Evolutionary conservation across 2,797 vertebrate species (phyloP).

Genomic region (Periophthalmus magnuspinnatus): DNA sequence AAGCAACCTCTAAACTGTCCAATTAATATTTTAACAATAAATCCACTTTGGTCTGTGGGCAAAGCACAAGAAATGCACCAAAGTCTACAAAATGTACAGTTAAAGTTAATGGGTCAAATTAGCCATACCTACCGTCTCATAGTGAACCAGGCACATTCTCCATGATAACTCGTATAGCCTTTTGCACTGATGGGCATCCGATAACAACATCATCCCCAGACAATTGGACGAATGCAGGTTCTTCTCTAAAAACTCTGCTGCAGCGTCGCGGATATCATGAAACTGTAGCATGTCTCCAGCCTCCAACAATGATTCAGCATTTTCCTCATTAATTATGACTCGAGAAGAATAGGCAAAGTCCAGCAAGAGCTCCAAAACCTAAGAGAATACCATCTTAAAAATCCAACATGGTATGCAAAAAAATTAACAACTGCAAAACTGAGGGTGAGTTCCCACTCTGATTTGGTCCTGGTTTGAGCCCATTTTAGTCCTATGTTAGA

Average conservation of each 20-base stretch:
- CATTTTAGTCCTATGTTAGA: too few relatives aligned
- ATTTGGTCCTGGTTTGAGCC: too few relatives aligned
- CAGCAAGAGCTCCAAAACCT: constrained; percentile 89
- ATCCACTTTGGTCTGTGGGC: too few relatives aligned
- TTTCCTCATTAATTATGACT: constrained; percentile 92
- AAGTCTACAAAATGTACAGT: too few relatives aligned
- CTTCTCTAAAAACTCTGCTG: constrained; percentile 91
- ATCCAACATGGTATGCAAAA: background rate
- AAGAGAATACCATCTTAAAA: background rate
- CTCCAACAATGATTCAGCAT: constrained; percentile 91
- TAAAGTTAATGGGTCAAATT: background rate
- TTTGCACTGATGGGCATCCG: constrained; percentile 93
- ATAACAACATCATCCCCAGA: constrained; percentile 92
- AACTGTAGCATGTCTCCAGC: constrained; percentile 95
- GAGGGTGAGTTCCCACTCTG: background rate
- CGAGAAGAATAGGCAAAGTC: constrained; percentile 95
- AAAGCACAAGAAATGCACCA: too few relatives aligned
- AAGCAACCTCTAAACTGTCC: background rate
- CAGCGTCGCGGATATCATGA: constrained; percentile 89
- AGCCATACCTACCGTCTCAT: constrained; percentile 74
- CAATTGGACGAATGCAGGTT: constrained; percentile 91
- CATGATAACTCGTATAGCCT: constrained; percentile 89
- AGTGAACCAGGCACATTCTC: constrained; percentile 93
- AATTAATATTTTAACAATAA: too few relatives aligned
- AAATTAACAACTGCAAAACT: background rate